phyloP scores from a whole-genome alignment of 2,888 invertebrate genomes.

The Flexamia atlantica region DNA sequence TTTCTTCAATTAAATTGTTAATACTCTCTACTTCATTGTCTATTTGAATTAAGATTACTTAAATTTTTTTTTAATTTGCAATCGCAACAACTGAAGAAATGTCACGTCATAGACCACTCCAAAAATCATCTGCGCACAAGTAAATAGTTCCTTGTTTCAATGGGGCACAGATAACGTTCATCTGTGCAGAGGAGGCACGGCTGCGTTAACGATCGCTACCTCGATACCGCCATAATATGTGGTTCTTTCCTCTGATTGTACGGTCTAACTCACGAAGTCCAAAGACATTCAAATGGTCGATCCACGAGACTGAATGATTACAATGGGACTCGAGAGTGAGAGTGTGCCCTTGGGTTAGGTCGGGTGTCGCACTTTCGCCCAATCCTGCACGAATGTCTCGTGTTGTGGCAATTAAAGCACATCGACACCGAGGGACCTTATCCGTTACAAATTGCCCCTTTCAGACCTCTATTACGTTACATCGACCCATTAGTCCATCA shows the following conservation, averaged over 20 bases:
- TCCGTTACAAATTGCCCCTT: constrained; percentile 40
- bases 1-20: no score
- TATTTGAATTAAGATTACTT: no score
- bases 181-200: no score
- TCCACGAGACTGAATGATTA: not conserved
- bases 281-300: not conserved
- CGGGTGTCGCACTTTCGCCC: constrained; percentile 28
- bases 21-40: no score
- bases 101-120: no score
- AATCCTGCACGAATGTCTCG: not conserved
- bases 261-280: not conserved
- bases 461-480: constrained; percentile 20
- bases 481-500: not conserved
- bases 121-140: no score
- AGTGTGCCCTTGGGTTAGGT: not conserved
- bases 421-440: constrained; percentile 31
- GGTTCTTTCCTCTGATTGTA: not conserved
- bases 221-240: not conserved
- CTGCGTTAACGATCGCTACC: no score
- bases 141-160: no score
- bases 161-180: no score
- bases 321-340: constrained; percentile 36
- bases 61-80: no score
- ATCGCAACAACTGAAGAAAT: no score
- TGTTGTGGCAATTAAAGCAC: constrained; percentile 26